A percentile compares a stretch with the other conserved stretches of the same genome.
Conservation (phyloP, 2,113 vertebrate genomes). For the Cottus gobio region DNA sequence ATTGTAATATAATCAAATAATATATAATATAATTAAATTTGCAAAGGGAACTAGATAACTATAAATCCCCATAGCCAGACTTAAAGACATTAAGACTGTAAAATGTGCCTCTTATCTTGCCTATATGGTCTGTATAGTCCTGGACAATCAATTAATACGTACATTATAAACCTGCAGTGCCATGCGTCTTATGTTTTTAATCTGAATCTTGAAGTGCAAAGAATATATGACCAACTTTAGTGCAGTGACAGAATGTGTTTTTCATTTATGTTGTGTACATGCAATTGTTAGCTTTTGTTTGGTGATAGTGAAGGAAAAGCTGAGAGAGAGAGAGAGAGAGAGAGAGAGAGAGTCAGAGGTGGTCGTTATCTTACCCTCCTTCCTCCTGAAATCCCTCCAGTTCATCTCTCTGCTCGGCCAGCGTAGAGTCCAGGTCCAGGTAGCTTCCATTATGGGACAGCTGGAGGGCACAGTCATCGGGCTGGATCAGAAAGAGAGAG, state of each 20-base stretch:
- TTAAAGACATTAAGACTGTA: constrained; percentile 44
- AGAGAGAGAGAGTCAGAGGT: neutral
- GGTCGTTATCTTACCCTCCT: constrained; percentile 88
- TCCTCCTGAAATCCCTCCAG: constrained; percentile 97
- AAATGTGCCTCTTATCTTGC: constrained; percentile 20
- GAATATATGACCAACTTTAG: constrained; percentile 29
- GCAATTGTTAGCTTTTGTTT: constrained; percentile 1
- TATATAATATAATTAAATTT: constrained; percentile 68
- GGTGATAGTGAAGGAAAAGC: neutral
- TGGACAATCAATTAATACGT: constrained; percentile 28
- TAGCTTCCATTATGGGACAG: constrained; percentile 96
- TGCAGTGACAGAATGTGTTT: constrained; percentile 1
- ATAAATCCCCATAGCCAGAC: constrained; percentile 29
- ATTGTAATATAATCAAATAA: constrained; percentile 67
- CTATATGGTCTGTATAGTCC: constrained; percentile 11
- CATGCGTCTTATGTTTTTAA: constrained; percentile 43
- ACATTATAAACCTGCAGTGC: constrained; percentile 59
- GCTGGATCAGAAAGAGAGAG: constrained; percentile 80
- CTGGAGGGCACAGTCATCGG: constrained; percentile 96
- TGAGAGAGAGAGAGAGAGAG: neutral
- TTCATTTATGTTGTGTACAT: neutral
- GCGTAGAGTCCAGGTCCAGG: constrained; percentile 94
- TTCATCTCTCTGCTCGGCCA: constrained; percentile 95
- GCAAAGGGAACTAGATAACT: too few species aligned
- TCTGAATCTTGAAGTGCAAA: constrained; percentile 47